These are phyloP conservation scores for Callipepla squamata DNA, from an alignment of 2,113 vertebrate species.

Conservation along the genomic window DNA sequence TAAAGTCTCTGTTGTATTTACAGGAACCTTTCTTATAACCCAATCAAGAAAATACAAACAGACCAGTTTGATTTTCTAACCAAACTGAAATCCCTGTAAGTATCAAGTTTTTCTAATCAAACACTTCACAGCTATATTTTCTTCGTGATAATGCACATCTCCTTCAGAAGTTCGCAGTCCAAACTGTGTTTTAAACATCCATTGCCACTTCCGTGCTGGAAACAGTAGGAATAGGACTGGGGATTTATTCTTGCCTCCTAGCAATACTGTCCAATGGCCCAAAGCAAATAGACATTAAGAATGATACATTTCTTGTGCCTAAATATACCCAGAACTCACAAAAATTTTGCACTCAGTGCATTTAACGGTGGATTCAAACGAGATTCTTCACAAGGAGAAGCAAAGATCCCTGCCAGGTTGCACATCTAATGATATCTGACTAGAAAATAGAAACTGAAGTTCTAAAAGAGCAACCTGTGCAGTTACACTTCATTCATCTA, in stretches of 20 bases:
- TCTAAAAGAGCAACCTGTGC: neutral
- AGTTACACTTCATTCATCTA: neutral
- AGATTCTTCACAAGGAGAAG: neutral
- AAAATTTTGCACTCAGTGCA: neutral
- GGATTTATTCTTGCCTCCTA: neutral
- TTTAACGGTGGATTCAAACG: neutral
- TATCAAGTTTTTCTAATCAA: conserved; percentile 35
- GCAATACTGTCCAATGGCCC: neutral
- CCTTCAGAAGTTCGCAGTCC: neutral
- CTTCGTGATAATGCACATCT: neutral
- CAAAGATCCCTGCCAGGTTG: neutral
- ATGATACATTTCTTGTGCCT: neutral
- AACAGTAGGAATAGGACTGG: neutral
- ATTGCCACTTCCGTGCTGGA: neutral
- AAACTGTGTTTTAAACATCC: neutral
- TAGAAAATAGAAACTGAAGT: neutral
- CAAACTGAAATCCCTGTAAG: conserved; percentile 95
- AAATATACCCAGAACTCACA: neutral
- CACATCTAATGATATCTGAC: neutral
- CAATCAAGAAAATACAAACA: conserved; percentile 86
- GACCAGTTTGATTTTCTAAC: conserved; percentile 91
- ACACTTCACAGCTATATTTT: neutral
- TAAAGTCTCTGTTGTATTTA: conserved; percentile 11
- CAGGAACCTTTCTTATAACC: conserved; percentile 96
- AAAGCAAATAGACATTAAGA: neutral